Evolutionary conservation across 2,797 vertebrate genomes (phyloP).

Genomic region (Meda fulgida): DNA sequence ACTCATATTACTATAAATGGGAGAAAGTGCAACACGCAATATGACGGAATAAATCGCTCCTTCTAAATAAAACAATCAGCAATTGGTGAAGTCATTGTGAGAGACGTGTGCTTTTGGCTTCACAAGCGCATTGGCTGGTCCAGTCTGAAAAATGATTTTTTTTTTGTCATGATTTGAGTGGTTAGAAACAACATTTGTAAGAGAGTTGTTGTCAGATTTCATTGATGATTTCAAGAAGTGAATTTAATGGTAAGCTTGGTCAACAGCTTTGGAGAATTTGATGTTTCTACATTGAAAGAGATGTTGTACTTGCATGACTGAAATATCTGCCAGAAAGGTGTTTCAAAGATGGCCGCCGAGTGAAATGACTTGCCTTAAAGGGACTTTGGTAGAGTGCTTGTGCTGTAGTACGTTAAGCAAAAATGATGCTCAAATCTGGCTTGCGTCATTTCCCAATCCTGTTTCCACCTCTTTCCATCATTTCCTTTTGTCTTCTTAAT

Average conservation of each 20-base stretch:
- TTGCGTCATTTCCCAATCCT: slow-evolving; percentile 29
- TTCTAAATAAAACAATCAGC: neutral
- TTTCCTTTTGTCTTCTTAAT: slow-evolving; percentile 33
- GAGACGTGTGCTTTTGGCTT: neutral
- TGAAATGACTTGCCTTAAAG: neutral
- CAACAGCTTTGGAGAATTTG: neutral
- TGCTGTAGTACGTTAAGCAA: neutral
- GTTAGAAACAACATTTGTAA: neutral
- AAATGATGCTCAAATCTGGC: neutral
- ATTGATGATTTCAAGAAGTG: neutral
- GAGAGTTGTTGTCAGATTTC: neutral
- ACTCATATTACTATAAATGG: neutral
- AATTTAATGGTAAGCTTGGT: neutral
- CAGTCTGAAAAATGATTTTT: neutral
- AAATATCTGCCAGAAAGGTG: neutral
- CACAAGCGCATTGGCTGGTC: neutral
- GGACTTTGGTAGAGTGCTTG: neutral
- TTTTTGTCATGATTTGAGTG: neutral
- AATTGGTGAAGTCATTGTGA: neutral
- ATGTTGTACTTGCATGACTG: neutral
- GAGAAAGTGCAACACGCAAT: neutral
- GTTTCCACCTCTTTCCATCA: slow-evolving; percentile 3
- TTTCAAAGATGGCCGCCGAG: neutral
- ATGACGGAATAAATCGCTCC: neutral
- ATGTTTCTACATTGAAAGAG: neutral